Conservation (phyloP, 2,797 vertebrate species). For the Cynopterus sphinx region DNA sequence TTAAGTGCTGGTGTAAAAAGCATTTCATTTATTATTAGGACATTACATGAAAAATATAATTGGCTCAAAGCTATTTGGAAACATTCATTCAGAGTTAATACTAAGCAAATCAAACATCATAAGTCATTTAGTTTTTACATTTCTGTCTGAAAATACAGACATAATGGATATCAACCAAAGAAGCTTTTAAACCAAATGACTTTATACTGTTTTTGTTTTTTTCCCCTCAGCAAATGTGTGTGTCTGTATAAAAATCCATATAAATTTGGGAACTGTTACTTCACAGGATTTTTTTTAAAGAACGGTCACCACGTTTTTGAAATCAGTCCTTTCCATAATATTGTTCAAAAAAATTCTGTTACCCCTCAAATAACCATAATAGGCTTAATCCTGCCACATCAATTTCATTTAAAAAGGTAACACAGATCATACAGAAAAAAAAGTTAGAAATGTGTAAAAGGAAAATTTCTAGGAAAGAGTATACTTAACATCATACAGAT, state of each 20-base stretch:
- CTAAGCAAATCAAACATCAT: conserved; percentile 17
- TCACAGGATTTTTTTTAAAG: background rate
- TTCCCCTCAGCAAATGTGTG: background rate
- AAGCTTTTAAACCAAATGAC: background rate
- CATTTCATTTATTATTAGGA: background rate
- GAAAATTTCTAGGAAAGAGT: background rate
- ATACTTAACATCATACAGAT: background rate
- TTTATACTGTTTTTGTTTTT: background rate
- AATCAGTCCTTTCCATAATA: background rate
- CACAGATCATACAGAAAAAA: background rate
- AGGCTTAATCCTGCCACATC: background rate
- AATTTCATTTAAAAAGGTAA: background rate
- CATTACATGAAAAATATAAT: background rate
- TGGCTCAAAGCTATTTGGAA: background rate
- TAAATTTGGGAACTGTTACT: background rate
- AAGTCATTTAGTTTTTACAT: conserved; percentile 2
- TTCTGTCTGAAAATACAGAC: background rate
- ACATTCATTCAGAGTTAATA: background rate
- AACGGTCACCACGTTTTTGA: background rate
- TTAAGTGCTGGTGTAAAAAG: background rate
- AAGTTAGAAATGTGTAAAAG: background rate
- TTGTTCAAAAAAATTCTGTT: background rate
- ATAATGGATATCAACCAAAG: background rate
- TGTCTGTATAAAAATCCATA: background rate
- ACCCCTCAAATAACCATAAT: background rate